Conservation (phyloP, 2,888 invertebrate species). For the Orchesella flavescens region DNA sequence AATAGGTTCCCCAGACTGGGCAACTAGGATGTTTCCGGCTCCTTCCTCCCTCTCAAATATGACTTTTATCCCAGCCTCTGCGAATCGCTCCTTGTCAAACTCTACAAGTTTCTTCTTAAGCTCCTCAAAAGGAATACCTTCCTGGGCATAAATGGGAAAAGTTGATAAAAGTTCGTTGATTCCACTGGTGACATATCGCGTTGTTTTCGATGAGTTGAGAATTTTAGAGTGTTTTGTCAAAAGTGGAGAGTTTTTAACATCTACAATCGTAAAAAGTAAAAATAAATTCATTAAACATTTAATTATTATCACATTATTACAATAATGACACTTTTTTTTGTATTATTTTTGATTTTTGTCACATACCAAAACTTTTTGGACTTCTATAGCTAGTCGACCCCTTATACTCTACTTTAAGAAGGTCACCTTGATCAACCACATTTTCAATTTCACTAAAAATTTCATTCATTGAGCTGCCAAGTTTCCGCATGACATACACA, state of each 20-base stretch:
- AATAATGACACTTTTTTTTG: too few species aligned
- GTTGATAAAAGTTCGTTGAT: constrained; percentile 82
- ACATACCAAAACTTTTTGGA: constrained; percentile 78
- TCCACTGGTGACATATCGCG: constrained; percentile 79
- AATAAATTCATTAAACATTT: not conserved
- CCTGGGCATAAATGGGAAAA: constrained; percentile 82
- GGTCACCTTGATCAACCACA: constrained; percentile 83
- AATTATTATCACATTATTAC: not conserved
- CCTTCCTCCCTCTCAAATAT: constrained; percentile 66
- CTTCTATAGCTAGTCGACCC: constrained; percentile 89
- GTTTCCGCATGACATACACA: constrained; percentile 85
- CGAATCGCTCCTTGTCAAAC: constrained; percentile 72
- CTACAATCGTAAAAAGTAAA: constrained; percentile 74
- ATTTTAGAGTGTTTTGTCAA: constrained; percentile 76
- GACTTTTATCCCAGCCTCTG: constrained; percentile 53
- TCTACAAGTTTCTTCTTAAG: constrained; percentile 80
- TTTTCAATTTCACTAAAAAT: constrained; percentile 80
- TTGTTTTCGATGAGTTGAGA: constrained; percentile 75
- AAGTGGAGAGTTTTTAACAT: constrained; percentile 73
- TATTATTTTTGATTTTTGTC: too few species aligned
- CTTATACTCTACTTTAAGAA: constrained; percentile 89
- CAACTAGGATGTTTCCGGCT: constrained; percentile 55
- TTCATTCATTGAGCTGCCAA: constrained; percentile 73
- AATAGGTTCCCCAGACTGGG: constrained; percentile 38
- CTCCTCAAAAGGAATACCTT: constrained; percentile 82